Evolutionary conservation across 1,140 invertebrate species (phyloP), one percentile per base, ranked within the genome.

Genomic region (Drosophila aff.): DNA sequence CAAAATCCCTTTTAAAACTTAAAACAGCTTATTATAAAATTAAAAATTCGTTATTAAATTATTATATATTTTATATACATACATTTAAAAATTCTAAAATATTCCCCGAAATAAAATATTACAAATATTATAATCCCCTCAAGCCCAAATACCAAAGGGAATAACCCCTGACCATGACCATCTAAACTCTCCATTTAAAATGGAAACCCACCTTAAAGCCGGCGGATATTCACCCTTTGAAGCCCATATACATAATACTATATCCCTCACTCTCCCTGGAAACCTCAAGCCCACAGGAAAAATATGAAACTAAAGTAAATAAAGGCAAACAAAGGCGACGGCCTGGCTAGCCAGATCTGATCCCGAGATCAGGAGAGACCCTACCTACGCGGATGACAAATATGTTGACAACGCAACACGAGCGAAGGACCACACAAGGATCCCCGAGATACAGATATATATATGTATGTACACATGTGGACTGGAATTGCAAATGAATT

Each of bases 401-500:
- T 71, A 73, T 78, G 76, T 78, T 79, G 76, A 79, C 76, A 79
- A 44, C 53, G 68, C 55, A 47, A 73, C 43, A 72, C 50, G 65
- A 50, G 46, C 62, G 66, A 53, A 33, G 61, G 57, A 76, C 63
- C 63, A 53, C 74, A 67, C 44, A 23, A 23, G 36, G 36, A 55
- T 55, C 15, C 23, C 1, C 0, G 7, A 10, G 0, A 50, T 13
- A 23, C 16, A 15, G 7, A 7, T 21, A 53, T 0, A 9, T 23
- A 50, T 53, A 67, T 21, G 3, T 21, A 16, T 21, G 3, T 21
- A 8, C 6, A 53, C 0, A 26, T 23, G 5, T 23, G 8, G n/a
- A 67, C 49, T 44, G 67, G 77, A 89, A 87, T 89, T 89, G 84
- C 81, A 87, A 87, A 87, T 87, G 83, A 87, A 84, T 87, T 86